phyloP scores from a whole-genome alignment of 2,888 invertebrate species.

The Metacarcinus magister region DNA sequence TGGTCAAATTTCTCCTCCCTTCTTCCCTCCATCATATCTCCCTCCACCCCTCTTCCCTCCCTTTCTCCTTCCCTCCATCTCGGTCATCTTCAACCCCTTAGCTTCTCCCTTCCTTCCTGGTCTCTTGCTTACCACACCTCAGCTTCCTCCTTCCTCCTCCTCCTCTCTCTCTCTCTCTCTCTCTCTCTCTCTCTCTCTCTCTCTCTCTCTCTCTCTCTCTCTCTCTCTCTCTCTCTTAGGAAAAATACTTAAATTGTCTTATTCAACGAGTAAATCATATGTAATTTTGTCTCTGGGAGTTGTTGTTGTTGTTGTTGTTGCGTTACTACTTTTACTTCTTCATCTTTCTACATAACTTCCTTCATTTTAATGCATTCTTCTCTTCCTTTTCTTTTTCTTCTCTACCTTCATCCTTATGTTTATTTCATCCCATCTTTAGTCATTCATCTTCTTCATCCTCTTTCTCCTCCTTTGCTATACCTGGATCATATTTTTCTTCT shows the following conservation, averaged over 20 bases:
- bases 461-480: too few relatives aligned
- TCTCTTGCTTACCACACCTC: background rate
- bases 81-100: background rate
- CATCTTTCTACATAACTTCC: background rate
- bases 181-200: background rate
- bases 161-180: background rate
- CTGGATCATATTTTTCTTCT: too few relatives aligned
- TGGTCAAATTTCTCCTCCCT: background rate
- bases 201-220: background rate
- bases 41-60: background rate
- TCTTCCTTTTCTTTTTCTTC: background rate
- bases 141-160: background rate
- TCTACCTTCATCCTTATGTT: background rate
- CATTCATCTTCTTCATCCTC: too few relatives aligned
- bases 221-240: background rate
- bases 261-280: too few relatives aligned
- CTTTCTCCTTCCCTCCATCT: slow-evolving; percentile 34
- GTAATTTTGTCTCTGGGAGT: too few relatives aligned
- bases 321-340: background rate
- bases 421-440: background rate
- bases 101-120: slow-evolving; percentile 29
- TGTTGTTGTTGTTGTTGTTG: too few relatives aligned
- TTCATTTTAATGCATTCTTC: background rate
- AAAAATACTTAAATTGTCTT: too few relatives aligned
- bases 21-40: background rate